phyloP scores from a whole-genome alignment of 1,140 invertebrate species.

The Solenopsis invicta region DNA sequence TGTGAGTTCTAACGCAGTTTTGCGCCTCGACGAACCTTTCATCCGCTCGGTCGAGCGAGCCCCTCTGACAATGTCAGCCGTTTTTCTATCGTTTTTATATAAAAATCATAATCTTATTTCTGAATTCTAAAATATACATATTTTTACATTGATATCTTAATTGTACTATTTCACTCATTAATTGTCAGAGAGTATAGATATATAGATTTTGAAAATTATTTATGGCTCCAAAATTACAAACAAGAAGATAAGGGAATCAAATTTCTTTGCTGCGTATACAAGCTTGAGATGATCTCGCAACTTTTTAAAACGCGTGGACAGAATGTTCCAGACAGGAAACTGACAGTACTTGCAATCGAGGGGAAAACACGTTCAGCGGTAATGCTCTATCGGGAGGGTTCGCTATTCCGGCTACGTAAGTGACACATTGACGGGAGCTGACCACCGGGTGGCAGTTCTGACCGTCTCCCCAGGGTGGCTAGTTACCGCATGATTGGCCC shows the following conservation, averaged over 20 bases:
- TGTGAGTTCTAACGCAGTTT: conserved; percentile 78
- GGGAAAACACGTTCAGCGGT: conserved; percentile 80
- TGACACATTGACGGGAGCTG: conserved; percentile 87
- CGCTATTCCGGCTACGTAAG: conserved; percentile 84
- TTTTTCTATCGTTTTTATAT: conserved; percentile 12
- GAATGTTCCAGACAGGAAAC: conserved; percentile 79
- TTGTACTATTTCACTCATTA: background rate
- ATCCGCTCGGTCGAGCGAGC: conserved; percentile 51
- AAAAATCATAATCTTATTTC: conserved; percentile 37
- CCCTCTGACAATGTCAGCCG: conserved; percentile 15
- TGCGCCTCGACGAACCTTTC: conserved; percentile 53
- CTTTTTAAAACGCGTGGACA: conserved; percentile 77
- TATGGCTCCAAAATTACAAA: background rate
- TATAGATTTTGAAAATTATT: background rate
- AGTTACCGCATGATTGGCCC: conserved; percentile 87
- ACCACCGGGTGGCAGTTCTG: conserved; percentile 85
- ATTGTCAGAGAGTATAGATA: background rate
- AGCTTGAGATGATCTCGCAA: conserved; percentile 53
- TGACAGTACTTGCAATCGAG: conserved; percentile 80
- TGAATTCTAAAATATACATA: background rate
- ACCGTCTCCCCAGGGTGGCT: conserved; percentile 85
- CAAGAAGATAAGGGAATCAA: background rate
- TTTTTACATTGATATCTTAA: background rate
- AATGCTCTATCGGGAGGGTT: conserved; percentile 79
- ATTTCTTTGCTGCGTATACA: conserved; percentile 57